Base-by-base conservation (phyloP, 1,140 invertebrate species). In the Diuraphis noxia region DNA sequence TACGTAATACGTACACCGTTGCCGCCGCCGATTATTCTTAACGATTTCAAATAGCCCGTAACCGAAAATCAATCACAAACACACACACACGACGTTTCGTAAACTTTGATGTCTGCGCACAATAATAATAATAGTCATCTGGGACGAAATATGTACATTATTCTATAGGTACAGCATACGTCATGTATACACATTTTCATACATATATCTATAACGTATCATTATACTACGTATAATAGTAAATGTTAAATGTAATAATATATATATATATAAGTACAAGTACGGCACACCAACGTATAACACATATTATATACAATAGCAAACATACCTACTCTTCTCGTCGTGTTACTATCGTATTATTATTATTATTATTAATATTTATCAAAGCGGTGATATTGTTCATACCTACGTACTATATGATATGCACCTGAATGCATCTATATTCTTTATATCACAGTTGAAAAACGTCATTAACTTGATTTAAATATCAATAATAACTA, bases 11-110 rank as follows among this genome's bases (percentile, higher is more conserved):
- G 56, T 63, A 72, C 56, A 72, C n/a, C 30, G 13, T n/a, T n/a
- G n/a, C 56, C 56, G 56, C 56, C 56, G 56, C 56, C 56, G 30
- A 72, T 72, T 72, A 72, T 72, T 72, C 56, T 23, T 87, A 87
- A 87, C 30, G 85, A 87, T 87, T 87, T 87, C 46, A 56, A 87
- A 56, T 38, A 52, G 85, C 40, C 46, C 30, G 21, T 87, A 52
- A 87, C 85, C 85, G 49, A 87, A 87, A 87, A 87, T 87, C 85
- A 87, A 87, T 87, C 85, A 87, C 23, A 87, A 36, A 38, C 85
- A 36, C 46, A 41, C 72, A 63, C 56, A n/a, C 46, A 52, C 19
- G 46, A 38, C 46, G 85, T 86, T 86, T 49, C 38, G 23, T 56
- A 52, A 86, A 36, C 46, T 52, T 87, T 56, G 85, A 87, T 87